Base-by-base conservation (phyloP, 64 coral and sea anemone species). In the Porites lutea region DNA sequence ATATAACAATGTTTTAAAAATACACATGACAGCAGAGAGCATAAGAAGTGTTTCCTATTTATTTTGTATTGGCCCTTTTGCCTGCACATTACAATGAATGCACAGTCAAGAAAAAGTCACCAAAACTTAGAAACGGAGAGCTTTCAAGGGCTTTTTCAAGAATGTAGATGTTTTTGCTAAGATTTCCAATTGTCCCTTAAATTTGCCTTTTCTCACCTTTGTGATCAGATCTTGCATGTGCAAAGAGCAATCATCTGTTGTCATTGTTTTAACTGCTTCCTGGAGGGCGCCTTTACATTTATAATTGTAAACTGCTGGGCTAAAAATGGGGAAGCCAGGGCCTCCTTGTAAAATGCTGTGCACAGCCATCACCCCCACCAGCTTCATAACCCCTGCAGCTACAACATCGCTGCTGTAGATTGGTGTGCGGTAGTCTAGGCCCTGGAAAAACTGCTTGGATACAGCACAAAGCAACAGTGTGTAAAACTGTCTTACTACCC, bases 281-380 rank as follows among this genome's bases (percentile, higher is more conserved):
- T 83, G 15, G 50, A 74, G 16, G 49, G 81, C 49, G 5, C 89
- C 89, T 37, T 74, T 91, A 10, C 76, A 61, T 0, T 82, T 6
- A 16, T 91, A 82, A 58, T 91, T 54, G 23, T 82, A 91, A 12
- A 91, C 11, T 54, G 77, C 65, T 43, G 78, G 89, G 16, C 60
- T 55, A 66, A 91, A 91, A 22, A 87, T 87, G 46, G 84, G 84
- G 8, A 92, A 47, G 13, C 90, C 90, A 54, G 90, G 82, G 5
- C 90, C 90, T 23, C 90, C 90, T 51, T 86, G 82, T 21, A 92
- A 51, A 22, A 92, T 87, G 64, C 82, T 92, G 48, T 87, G 82
- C 59, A 92, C 82, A 67, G 72, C 68, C 14, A 93, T 81, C 47
- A 10, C 66, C 2, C 83, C 91, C 43, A 71, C 66, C 4, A 87